These are phyloP conservation scores for Ciconia stormi DNA, from an alignment of 2,113 vertebrate genomes.

Conservation along the genomic window DNA sequence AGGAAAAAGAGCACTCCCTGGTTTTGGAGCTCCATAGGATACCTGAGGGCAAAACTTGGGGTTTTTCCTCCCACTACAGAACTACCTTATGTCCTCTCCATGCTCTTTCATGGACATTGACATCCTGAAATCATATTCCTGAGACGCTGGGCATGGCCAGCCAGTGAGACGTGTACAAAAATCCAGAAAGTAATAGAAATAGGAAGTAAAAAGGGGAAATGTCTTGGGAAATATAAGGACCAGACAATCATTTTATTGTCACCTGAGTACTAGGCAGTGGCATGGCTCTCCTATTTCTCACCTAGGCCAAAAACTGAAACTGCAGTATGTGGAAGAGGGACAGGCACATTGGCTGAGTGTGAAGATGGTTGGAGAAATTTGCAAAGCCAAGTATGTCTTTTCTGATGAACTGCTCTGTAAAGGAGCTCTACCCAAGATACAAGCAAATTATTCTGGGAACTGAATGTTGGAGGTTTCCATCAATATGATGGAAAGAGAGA, in stretches of 20 bases:
- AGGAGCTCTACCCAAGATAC: neutral
- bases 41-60: neutral
- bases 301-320: neutral
- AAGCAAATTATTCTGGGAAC: neutral
- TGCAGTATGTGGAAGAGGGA: neutral
- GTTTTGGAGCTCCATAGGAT: neutral
- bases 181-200: neutral
- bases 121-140: neutral
- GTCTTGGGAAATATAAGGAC: neutral
- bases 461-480: neutral
- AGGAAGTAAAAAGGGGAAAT: neutral
- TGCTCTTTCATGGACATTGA: accelerated
- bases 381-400: neutral
- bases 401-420: neutral
- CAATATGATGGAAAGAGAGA: neutral
- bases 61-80: neutral
- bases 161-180: neutral
- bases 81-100: neutral
- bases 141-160: neutral
- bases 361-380: neutral
- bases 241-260: neutral
- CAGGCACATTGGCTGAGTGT: too few species aligned
- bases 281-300: neutral
- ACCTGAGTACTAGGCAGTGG: neutral
- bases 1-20: neutral